phyloP scores from a whole-genome alignment of 92 coral and sea anemone genomes.

The Paramuricea clavata region DNA sequence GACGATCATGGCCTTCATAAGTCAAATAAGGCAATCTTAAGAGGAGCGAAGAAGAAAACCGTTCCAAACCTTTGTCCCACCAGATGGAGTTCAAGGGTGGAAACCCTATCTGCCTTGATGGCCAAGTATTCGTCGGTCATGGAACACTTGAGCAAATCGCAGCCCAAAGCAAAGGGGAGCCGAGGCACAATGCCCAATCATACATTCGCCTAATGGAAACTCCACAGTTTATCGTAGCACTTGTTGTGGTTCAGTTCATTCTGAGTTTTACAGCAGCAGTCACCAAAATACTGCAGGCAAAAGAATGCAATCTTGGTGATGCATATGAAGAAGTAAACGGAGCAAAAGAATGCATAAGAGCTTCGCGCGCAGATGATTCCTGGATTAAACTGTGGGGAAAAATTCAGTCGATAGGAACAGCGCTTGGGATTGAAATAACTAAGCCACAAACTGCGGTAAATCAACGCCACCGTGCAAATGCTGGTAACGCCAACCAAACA shows the following conservation, averaged over 20 bases:
- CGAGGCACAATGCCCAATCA: constrained; percentile 27
- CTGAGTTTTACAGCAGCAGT: background rate
- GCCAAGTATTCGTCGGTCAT: no score
- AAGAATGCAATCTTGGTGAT: constrained; percentile 53
- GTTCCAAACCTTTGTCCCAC: constrained; percentile 66
- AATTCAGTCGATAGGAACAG: constrained; percentile 48
- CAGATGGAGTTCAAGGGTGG: constrained; percentile 62
- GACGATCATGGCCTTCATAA: no score
- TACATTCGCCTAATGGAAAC: background rate
- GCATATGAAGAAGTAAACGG: constrained; percentile 41
- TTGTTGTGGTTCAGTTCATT: constrained; percentile 4
- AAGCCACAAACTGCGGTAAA: constrained; percentile 65
- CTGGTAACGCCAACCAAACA: constrained; percentile 48
- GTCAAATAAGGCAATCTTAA: no score
- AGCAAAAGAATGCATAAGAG: constrained; percentile 30
- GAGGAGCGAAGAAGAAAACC: constrained; percentile 53
- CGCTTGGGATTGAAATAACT: constrained; percentile 53
- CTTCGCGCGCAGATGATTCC: constrained; percentile 48
- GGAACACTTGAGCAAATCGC: no score
- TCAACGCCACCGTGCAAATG: constrained; percentile 56
- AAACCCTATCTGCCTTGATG: constrained; percentile 48
- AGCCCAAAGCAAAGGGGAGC: no score
- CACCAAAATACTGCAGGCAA: constrained; percentile 54
- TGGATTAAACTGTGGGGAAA: constrained; percentile 55
- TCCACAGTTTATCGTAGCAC: constrained; percentile 11